A percentile compares a stretch with the other conserved stretches of the same genome.
These are phyloP conservation scores for Ceratosolen fusciceps DNA, from an alignment of 1,140 invertebrate genomes.

Conservation along the genomic window DNA sequence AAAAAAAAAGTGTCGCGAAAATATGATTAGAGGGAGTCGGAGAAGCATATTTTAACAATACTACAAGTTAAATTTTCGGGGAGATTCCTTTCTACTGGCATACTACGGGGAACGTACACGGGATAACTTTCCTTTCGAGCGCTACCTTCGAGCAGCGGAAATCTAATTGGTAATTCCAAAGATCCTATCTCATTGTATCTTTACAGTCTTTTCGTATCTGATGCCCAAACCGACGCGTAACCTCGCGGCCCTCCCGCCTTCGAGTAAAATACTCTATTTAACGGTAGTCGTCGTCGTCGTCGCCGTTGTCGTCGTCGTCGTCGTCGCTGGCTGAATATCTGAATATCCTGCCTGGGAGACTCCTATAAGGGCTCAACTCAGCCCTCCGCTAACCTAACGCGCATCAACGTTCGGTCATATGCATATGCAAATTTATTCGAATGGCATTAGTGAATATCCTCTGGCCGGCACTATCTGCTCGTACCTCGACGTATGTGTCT, in stretches of 20 bases:
- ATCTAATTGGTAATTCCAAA: slow-evolving; percentile 56
- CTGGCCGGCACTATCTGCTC: slow-evolving; percentile 24
- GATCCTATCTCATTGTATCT: neutral
- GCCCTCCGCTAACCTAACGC: slow-evolving; percentile 18
- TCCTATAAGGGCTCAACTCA: neutral
- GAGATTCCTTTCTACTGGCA: neutral
- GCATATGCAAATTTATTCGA: slow-evolving; percentile 72
- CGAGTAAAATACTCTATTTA: no score
- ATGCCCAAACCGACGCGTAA: neutral
- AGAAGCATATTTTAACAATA: neutral
- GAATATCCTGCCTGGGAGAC: neutral
- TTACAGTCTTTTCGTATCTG: neutral
- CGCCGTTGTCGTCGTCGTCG: no score
- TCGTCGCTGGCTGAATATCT: no score
- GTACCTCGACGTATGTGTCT: slow-evolving; percentile 11
- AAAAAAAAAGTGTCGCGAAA: neutral
- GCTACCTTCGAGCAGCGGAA: slow-evolving; percentile 45
- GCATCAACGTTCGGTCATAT: slow-evolving; percentile 66
- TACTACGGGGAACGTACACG: slow-evolving; percentile 9
- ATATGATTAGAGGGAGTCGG: neutral
- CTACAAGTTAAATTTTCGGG: neutral
- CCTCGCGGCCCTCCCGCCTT: no score
- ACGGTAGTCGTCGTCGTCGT: no score
- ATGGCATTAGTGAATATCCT: slow-evolving; percentile 63
- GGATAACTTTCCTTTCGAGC: neutral